Percentiles rank a stretch among this genome's conserved stretches.
Conservation (phyloP, 2,888 invertebrate species). For the Acrobasis consociella region DNA sequence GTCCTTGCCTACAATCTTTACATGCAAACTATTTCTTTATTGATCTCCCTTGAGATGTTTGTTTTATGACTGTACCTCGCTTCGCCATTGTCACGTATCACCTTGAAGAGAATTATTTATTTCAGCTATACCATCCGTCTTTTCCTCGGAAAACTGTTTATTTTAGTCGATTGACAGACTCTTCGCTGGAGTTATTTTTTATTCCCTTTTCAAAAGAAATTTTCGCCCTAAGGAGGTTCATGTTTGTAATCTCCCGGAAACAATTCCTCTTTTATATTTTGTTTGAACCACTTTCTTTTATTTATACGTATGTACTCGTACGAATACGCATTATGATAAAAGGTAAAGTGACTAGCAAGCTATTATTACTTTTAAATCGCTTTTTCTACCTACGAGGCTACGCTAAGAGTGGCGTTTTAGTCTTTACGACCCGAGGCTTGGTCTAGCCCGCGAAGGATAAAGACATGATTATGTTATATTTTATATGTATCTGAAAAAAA, state of each 20-base stretch:
- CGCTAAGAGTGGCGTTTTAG: too few relatives aligned
- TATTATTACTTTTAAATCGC: too few relatives aligned
- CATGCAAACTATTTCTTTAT: background rate
- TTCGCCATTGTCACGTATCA: background rate
- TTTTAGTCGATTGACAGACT: background rate
- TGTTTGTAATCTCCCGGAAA: background rate
- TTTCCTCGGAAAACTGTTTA: conserved; percentile 2
- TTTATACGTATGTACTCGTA: background rate
- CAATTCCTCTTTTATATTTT: background rate
- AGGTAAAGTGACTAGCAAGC: too few relatives aligned
- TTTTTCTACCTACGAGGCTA: too few relatives aligned
- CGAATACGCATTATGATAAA: too few relatives aligned
- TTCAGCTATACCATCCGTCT: background rate
- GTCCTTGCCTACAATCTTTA: background rate
- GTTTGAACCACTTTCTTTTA: background rate
- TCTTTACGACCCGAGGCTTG: too few relatives aligned
- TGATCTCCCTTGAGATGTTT: background rate
- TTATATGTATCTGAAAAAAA: too few relatives aligned
- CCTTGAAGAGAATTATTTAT: conserved; percentile 3
- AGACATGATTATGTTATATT: too few relatives aligned
- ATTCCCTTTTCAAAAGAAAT: background rate
- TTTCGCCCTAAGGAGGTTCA: background rate
- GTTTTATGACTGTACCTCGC: background rate
- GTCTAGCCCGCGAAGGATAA: too few relatives aligned
- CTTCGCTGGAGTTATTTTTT: background rate